These are phyloP conservation scores for Epistrophe eligans DNA, from an alignment of 2,888 invertebrate species.

Conservation along the genomic window DNA sequence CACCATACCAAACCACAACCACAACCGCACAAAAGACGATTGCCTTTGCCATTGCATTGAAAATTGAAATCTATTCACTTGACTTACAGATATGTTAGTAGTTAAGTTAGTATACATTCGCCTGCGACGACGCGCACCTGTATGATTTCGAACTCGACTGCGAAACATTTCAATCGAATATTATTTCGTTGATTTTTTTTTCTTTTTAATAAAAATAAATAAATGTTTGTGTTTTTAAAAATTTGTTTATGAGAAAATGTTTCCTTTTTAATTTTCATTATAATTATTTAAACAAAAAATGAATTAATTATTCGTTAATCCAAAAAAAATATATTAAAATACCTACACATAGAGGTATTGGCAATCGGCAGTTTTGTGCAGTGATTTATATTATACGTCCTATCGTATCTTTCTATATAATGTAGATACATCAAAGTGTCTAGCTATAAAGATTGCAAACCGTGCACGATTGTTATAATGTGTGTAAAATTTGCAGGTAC, in stretches of 20 bases:
- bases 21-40: slow-evolving; percentile 36
- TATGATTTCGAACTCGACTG: slow-evolving; percentile 63
- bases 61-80: slow-evolving; percentile 46
- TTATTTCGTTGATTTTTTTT: slow-evolving; percentile 36
- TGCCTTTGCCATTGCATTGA: too few relatives aligned
- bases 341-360: not conserved
- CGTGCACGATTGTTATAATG: slow-evolving; percentile 54
- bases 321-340: not conserved
- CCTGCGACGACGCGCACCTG: slow-evolving; percentile 67
- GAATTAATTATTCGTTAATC: slow-evolving; percentile 4
- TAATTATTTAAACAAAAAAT: not conserved
- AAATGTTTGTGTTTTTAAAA: slow-evolving; percentile 13
- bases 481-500: slow-evolving; percentile 61
- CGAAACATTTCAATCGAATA: slow-evolving; percentile 43
- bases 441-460: slow-evolving; percentile 17
- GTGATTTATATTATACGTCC: slow-evolving; percentile 35
- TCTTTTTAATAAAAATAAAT: not conserved
- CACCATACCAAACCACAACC: slow-evolving; percentile 17
- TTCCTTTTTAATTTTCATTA: not conserved
- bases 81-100: slow-evolving; percentile 8
- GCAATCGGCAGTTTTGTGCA: slow-evolving; percentile 41
- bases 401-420: not conserved
- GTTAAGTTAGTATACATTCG: slow-evolving; percentile 57
- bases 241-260: not conserved
- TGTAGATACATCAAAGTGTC: slow-evolving; percentile 24